These are phyloP conservation scores for Corydoras sp. DNA, from an alignment of 2,113 vertebrate species.

Conservation along the genomic window DNA sequence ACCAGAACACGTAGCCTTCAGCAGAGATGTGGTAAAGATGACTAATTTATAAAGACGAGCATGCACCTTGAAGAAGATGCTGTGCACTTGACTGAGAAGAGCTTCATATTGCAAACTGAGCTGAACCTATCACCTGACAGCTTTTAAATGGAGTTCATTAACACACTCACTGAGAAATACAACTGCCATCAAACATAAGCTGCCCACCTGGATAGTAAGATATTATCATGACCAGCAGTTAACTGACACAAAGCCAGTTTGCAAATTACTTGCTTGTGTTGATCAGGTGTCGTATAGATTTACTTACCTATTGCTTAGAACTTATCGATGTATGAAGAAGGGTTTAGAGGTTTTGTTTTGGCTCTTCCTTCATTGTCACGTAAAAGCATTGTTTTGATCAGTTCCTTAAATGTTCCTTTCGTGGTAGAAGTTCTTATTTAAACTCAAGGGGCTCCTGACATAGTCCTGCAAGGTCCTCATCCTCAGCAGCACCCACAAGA, in stretches of 20 bases:
- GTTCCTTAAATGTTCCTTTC: conserved; percentile 26
- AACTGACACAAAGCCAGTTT: neutral
- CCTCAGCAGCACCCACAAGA: conserved; percentile 15
- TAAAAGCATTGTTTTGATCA: conserved; percentile 22
- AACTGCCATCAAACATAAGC: neutral
- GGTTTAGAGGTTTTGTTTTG: neutral
- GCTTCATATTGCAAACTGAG: conserved; percentile 1
- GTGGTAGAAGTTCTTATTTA: conserved; percentile 21
- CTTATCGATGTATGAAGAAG: neutral
- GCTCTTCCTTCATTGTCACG: conserved; percentile 5
- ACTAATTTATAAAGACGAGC: neutral
- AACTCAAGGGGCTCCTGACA: conserved; percentile 25
- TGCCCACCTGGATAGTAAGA: neutral
- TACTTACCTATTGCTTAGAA: conserved; percentile 35
- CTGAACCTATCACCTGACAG: neutral
- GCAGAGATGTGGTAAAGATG: neutral
- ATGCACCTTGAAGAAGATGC: neutral
- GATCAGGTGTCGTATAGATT: neutral
- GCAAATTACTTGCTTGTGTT: neutral
- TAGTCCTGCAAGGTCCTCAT: conserved; percentile 38
- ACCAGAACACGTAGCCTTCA: neutral
- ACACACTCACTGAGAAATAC: neutral
- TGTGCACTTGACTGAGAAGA: neutral
- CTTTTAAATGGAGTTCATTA: conserved; percentile 6
- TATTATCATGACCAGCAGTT: neutral